Base-by-base conservation (phyloP, 2,888 invertebrate genomes). In the Sepioteuthis lessoniana region DNA sequence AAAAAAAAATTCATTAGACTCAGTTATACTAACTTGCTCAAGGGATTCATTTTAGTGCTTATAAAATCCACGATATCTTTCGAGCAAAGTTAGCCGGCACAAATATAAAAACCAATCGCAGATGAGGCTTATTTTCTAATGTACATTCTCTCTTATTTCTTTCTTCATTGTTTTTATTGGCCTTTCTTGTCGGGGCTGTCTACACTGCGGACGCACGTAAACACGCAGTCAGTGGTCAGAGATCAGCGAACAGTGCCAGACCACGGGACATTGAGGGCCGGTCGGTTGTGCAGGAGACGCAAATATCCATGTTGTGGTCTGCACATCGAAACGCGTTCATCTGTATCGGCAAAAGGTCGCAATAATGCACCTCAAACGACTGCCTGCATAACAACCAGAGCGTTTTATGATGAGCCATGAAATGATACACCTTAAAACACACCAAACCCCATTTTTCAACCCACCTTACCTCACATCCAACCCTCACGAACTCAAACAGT, bases 161-260 rank as follows among this genome's bases (percentile, higher is more conserved):
- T n/a, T n/a, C 76, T n/a, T n/a, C n/a, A 76, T 76, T 76, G 76
- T 76, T 76, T 55, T 76, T 76, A 76, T 76, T n/a, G 13, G 76
- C n/a, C 76, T 76, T n/a, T 76, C n/a, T 76, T 76, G 76, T 76
- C n/a, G 76, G 76, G 76, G 16, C 25, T 35, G 76, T 76, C 76
- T n/a, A 76, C 76, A n/a, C n/a, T 13, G n/a, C n/a, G n/a, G 76
- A 76, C n/a, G 76, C 76, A 76, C 76, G 76, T 76, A 76, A 76
- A 76, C 76, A 76, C n/a, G n/a, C 7, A 76, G n/a, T 16, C 16
- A n/a, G 76, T n/a, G 76, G 76, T 76, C 76, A 76, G n/a, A 76
- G 76, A 76, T 76, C 76, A 76, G 76, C 76, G 76, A 76, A n/a
- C 76, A 76, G 76, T n/a, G 76, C 76, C 76, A n/a, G 76, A 76